Evolutionary conservation across 2,888 invertebrate genomes (phyloP).

Genomic region (Drosophila anceps): DNA sequence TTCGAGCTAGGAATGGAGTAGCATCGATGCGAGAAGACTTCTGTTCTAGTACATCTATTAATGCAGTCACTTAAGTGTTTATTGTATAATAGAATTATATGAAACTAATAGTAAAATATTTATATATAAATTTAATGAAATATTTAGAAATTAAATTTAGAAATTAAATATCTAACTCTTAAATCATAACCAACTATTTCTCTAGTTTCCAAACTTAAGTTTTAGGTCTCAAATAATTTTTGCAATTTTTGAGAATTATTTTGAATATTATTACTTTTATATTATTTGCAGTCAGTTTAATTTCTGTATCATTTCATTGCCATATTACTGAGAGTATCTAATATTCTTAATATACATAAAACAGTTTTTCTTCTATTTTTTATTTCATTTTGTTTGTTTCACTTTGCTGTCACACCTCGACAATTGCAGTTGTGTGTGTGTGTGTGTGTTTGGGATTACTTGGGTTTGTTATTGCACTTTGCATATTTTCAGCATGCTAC

Average conservation of each 20-base stretch:
- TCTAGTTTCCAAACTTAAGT: too few species aligned
- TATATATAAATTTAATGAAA: too few species aligned
- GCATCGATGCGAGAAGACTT: too few species aligned
- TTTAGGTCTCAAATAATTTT: too few species aligned
- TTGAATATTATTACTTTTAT: too few species aligned
- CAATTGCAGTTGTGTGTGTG: constrained; percentile 32
- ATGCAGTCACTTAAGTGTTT: not conserved
- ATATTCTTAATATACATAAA: not conserved
- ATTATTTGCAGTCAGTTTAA: too few species aligned
- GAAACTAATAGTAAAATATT: not conserved
- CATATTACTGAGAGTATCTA: not conserved
- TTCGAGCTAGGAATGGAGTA: too few species aligned
- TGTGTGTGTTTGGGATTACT: constrained; percentile 24
- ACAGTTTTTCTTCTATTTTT: not conserved
- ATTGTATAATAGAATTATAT: too few species aligned
- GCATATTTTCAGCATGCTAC: constrained; percentile 53
- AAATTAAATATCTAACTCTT: too few species aligned
- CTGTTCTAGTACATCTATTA: not conserved
- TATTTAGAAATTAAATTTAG: too few species aligned
- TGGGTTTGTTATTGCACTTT: constrained; percentile 61
- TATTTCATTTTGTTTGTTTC: constrained; percentile 17
- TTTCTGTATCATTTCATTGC: not conserved
- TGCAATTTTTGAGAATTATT: not conserved
- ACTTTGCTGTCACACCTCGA: constrained; percentile 50
- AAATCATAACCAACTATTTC: too few species aligned